Evolutionary conservation across 2,888 invertebrate genomes (phyloP).

Genomic region (Heteromyza rotundicornis): DNA sequence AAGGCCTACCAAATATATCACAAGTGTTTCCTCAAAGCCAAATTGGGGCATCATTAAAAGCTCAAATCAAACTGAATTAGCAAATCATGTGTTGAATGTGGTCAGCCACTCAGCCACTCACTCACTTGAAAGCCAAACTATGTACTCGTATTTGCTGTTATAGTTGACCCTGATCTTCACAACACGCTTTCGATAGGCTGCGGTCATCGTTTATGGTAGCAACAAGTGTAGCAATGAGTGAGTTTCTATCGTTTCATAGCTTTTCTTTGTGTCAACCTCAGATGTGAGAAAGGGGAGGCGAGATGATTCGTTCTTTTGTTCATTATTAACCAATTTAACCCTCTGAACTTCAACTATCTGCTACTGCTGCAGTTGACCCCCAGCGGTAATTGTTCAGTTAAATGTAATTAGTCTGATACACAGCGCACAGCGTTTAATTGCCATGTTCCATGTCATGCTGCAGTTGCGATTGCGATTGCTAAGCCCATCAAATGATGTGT

Average conservation of each 20-base stretch:
- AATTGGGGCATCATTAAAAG: too few relatives aligned
- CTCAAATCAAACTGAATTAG: too few relatives aligned
- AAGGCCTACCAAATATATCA: too few relatives aligned
- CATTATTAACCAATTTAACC: not conserved
- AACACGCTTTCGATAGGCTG: not conserved
- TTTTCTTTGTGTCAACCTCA: not conserved
- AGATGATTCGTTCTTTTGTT: not conserved
- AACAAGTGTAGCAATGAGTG: not conserved
- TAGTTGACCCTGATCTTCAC: too few relatives aligned
- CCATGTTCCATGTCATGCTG: conserved; percentile 9
- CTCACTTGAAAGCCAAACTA: too few relatives aligned
- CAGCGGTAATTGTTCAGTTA: conserved; percentile 14
- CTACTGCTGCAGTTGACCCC: not conserved
- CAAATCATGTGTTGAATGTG: too few relatives aligned
- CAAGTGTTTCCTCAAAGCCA: too few relatives aligned
- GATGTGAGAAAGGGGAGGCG: not conserved
- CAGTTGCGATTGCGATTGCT: not conserved
- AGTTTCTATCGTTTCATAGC: not conserved
- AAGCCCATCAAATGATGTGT: not conserved
- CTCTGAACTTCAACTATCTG: not conserved
- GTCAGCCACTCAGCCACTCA: too few relatives aligned
- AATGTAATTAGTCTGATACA: conserved; percentile 17
- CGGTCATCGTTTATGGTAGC: not conserved
- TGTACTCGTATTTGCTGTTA: too few relatives aligned
- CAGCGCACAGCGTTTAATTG: not conserved